Base-by-base conservation (phyloP, 2,888 invertebrate species). In the Drosophila birchii region DNA sequence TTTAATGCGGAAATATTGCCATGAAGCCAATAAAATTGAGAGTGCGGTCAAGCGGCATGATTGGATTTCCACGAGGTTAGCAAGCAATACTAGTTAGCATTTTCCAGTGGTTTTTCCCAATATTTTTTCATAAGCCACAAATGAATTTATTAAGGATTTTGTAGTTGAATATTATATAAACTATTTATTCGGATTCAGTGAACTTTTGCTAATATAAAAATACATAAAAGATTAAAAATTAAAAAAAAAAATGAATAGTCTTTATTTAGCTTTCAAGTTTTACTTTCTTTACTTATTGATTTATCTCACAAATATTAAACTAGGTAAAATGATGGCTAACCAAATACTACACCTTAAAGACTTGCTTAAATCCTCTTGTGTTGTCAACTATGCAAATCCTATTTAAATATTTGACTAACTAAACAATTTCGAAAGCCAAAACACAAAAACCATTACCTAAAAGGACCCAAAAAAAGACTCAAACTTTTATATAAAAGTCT, bases 401-500 rank as follows among this genome's bases (percentile, higher is more conserved):
- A 34, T 56, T 51, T 49, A 29, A 23, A 41, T 34, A 26, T 59
- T 59, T 34, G 43, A 18, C n/a, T 56, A 11, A 7, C 38, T 36
- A n/a, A 26, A 36, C 38, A 38, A 18, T n/a, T 34, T 26, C 16
- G 23, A n/a, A 26, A 18, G 41, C 41, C 57, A 43, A 41, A n/a
- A n/a, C n/a, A 29, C n/a, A 43, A 41, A 34, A 18, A n/a, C 56
- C n/a, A 23, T 36, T 29, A 55, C 20, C 56, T 16, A 9, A 23
- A 23, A 9, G 3, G 29, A 20, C 23, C 16, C 20, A 62, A 47
- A 43, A 43, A 54, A 64, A 61, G 23, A 36, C 14, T 16, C 26
- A 34, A 49, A 38, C 32, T 32, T 11, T 14, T 5, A 23, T 44
- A 45, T n/a, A 34, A 41, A 56, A 36, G 86, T 86, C 86, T 83